These are phyloP conservation scores for Anguilla megastoma DNA, from an alignment of 2,797 vertebrate species.

Conservation along the genomic window DNA sequence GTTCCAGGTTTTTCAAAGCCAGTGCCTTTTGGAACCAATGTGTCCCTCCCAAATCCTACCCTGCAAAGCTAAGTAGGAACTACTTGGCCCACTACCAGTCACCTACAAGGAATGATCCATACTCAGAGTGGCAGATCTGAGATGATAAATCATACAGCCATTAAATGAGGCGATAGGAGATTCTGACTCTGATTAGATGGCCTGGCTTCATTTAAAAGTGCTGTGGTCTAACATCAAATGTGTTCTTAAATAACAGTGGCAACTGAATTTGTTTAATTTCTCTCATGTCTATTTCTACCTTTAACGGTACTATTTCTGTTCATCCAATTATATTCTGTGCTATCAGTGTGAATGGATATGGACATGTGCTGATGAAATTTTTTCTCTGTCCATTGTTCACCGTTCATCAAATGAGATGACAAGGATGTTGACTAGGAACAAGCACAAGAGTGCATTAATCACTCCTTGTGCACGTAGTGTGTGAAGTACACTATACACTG, in stretches of 20 bases:
- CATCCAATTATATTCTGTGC: not conserved
- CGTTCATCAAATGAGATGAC: not conserved
- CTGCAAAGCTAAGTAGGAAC: not conserved
- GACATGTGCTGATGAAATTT: not conserved
- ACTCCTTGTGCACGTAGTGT: not conserved
- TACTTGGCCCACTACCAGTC: not conserved
- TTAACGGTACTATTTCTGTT: not conserved
- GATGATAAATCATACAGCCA: not conserved
- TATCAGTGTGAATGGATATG: not conserved
- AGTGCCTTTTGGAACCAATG: not conserved
- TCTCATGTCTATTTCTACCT: not conserved
- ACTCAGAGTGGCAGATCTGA: not conserved
- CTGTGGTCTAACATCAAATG: not conserved
- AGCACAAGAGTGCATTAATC: not conserved
- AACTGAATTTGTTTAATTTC: not conserved
- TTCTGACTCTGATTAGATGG: not conserved
- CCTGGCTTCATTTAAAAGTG: not conserved
- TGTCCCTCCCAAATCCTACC: not conserved
- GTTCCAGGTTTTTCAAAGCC: slow-evolving; percentile 3
- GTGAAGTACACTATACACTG: not conserved
- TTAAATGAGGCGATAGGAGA: not conserved
- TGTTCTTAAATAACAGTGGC: not conserved
- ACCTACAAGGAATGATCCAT: not conserved
- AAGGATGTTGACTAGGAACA: not conserved
- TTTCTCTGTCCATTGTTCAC: not conserved